phyloP scores from a whole-genome alignment of 2,113 vertebrate species.

The Corythaeola cristata region DNA sequence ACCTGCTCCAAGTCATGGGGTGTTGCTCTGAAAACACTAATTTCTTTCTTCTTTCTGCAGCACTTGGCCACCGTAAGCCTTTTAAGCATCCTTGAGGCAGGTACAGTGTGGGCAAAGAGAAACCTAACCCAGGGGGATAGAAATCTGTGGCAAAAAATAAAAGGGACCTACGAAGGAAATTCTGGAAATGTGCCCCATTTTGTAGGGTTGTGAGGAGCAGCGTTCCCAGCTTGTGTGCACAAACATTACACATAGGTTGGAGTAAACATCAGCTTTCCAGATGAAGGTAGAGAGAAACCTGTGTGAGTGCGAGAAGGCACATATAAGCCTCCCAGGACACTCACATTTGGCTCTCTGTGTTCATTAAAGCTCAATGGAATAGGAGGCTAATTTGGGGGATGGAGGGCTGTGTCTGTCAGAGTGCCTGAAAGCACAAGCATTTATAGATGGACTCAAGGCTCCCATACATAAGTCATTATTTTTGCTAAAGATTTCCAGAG shows the following conservation, averaged over 20 bases:
- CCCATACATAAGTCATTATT: background rate
- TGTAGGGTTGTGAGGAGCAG: background rate
- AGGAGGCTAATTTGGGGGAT: background rate
- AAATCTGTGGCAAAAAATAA: background rate
- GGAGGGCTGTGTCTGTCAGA: background rate
- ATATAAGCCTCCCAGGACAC: background rate
- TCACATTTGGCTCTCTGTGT: background rate
- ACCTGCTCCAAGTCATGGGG: background rate
- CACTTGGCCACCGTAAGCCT: background rate
- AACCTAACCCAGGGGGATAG: background rate
- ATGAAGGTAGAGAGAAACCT: background rate
- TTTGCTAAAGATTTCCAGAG: background rate
- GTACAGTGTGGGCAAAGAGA: rapidly evolving
- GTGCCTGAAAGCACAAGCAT: background rate
- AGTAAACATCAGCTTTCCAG: background rate
- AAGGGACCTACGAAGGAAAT: background rate
- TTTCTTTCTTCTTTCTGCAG: background rate
- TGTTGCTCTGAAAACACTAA: background rate
- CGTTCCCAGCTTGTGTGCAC: background rate
- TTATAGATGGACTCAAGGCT: background rate
- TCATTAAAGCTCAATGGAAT: background rate
- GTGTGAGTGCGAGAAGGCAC: background rate
- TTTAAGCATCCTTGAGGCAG: background rate
- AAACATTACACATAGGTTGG: background rate
- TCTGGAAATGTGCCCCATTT: background rate